Evolutionary conservation across 2,797 vertebrate species (phyloP), one percentile per base, ranked within the genome.

Genomic region (Eremophila alpestris): DNA sequence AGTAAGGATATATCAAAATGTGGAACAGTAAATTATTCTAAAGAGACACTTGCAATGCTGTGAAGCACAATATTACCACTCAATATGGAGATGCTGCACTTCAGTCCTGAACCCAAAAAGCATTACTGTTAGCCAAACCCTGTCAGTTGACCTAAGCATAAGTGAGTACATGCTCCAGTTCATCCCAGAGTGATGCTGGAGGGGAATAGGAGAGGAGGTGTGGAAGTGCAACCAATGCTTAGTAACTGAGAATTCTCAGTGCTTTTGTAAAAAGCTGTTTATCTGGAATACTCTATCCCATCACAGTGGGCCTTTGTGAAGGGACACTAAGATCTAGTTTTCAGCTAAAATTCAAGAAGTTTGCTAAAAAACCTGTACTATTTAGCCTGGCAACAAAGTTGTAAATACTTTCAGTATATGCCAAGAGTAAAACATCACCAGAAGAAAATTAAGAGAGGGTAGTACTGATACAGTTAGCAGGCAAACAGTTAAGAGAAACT

Each of bases 141-240:
- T 40, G 14, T 7, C 34, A 63, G 32, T 0, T 51, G 40, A 70
- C 41, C 36, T 16, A 41, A 62, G 32, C 23, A 60, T 11, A 19
- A 78, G 12, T 19, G 22, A 54, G 30, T 36, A 7, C 2, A 3
- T 7, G 3, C n/a, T 86, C 30, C 56, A 87, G 23, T 4, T 83
- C 29, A 52, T 76, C 36, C 45, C 23, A 62, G 4, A 38, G 26
- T 5, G 16, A 75, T 32, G 62, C 18, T 32, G 30, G 9, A 71
- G 5, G 6, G 13, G 8, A 63, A 60, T 3, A 1, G 30, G 7
- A 36, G 1, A 9, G 9, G 17, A 18, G 19, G 5, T 7, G 16
- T 17, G 16, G 17, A 91, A 24, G 5, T 63, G 3, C 8, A 38
- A 73, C 19, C 55, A 73, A 13, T 26, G 27, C 34, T 71, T 51